Conservation (phyloP, 2,888 invertebrate genomes). For the Zygogramma bicolorata region DNA sequence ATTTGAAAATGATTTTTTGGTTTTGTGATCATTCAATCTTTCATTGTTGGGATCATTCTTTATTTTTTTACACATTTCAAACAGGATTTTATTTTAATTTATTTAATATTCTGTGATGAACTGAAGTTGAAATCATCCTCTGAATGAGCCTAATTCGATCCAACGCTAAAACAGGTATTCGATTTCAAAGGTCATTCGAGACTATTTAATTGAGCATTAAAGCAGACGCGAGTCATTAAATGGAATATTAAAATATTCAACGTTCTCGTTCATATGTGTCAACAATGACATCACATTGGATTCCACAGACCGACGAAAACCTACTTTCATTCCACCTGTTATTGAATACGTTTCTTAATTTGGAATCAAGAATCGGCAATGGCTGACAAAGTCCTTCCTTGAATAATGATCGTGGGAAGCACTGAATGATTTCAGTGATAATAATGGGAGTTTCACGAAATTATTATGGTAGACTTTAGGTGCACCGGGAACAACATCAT, state of each 20-base stretch:
- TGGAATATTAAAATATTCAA: conserved; percentile 1
- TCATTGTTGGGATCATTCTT: too few relatives aligned
- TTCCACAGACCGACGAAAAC: background rate
- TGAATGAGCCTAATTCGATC: background rate
- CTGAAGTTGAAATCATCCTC: background rate
- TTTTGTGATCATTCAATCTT: too few relatives aligned
- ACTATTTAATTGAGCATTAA: conserved; percentile 1
- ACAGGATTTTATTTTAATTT: too few relatives aligned
- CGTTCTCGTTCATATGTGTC: conserved; percentile 3
- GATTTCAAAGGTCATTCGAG: background rate
- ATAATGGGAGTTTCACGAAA: too few relatives aligned
- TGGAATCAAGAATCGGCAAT: background rate
- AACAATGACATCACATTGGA: conserved; percentile 6
- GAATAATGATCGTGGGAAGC: background rate
- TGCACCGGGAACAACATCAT: too few relatives aligned
- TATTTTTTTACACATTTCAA: too few relatives aligned
- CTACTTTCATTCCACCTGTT: conserved; percentile 1
- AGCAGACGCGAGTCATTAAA: background rate
- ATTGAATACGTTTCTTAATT: background rate
- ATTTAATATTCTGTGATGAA: too few relatives aligned
- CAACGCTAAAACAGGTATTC: background rate
- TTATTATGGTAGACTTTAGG: too few relatives aligned
- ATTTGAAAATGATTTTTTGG: too few relatives aligned
- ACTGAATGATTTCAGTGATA: background rate
- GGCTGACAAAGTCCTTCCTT: background rate